phyloP scores from a whole-genome alignment of 1,140 invertebrate genomes.

The Rhynchophorus ferrugineus region DNA sequence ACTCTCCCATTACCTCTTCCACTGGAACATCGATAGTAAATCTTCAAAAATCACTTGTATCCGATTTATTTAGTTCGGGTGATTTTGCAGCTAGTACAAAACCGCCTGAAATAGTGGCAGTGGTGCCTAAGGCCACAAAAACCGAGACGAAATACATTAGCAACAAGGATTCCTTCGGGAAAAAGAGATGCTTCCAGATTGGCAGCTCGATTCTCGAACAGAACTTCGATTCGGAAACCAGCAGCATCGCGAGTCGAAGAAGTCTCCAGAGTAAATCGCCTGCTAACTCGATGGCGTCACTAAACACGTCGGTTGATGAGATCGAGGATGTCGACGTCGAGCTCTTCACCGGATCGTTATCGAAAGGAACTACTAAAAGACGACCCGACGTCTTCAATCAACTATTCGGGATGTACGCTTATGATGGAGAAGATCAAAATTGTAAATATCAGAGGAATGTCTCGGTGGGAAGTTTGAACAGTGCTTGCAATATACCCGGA shows the following conservation, averaged over 20 bases:
- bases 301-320: slow-evolving; percentile 24
- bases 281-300: slow-evolving; percentile 18
- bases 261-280: slow-evolving; percentile 11
- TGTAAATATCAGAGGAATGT: slow-evolving; percentile 9
- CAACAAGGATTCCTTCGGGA: slow-evolving; percentile 25
- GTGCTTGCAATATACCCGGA: slow-evolving; percentile 27
- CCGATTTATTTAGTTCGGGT: slow-evolving; percentile 10
- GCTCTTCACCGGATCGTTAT: slow-evolving; percentile 27
- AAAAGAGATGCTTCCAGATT: slow-evolving; percentile 29
- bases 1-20: too few relatives aligned
- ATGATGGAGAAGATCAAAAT: slow-evolving; percentile 15
- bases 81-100: slow-evolving; percentile 17
- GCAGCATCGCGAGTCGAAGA: slow-evolving; percentile 12
- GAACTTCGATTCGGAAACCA: slow-evolving; percentile 14
- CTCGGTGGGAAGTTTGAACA: slow-evolving; percentile 26
- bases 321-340: slow-evolving; percentile 31
- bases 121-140: slow-evolving; percentile 27
- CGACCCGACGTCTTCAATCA: slow-evolving; percentile 25
- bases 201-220: slow-evolving; percentile 21
- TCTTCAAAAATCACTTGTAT: slow-evolving; percentile 1
- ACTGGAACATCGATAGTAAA: neutral
- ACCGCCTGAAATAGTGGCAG: slow-evolving; percentile 29
- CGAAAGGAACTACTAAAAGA: slow-evolving; percentile 17
- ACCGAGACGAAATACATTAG: slow-evolving; percentile 11
- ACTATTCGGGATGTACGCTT: slow-evolving; percentile 30